Base-by-base conservation (phyloP, 2,113 vertebrate species). In the Apus apus region DNA sequence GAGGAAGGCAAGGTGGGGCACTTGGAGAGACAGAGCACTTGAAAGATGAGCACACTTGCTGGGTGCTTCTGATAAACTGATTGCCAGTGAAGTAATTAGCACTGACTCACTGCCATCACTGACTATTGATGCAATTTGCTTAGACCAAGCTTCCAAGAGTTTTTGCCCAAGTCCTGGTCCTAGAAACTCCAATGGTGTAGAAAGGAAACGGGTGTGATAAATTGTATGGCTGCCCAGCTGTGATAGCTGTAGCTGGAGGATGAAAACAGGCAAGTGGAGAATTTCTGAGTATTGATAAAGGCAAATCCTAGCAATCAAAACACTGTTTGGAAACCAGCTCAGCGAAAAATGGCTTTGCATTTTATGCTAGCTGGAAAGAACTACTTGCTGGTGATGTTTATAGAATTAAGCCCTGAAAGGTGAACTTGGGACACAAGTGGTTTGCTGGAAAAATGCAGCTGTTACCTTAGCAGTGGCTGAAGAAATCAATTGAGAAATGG, bases 51-150 rank as follows among this genome's bases (percentile, higher is more conserved):
- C 61, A 48, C 34, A 6, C 38, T 56, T 65, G 38, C 78, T 75
- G 56, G 13, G 40, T 94, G 68, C 54, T 93, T 58, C 62, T 85
- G 95, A 88, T 90, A 90, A 94, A 89, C 43, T 60, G 64, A 76
- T 51, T 51, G 68, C 51, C 80, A 85, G 65, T 53, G 38, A 76
- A 38, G 48, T 85, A 87, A 89, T 88, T 81, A 82, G 38, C 32
- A 22, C 27, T 75, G 83, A 43, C 66, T 67, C 6, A 0, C 29
- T 60, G 68, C 81, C 65, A 27, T 79, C 4, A 0, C 75, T 18
- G 58, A 50, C 18, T 13, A 60, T 51, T 71, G 77, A 32, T 89
- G 50, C 48, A 34, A 26, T 65, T 72, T 67, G 32, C 71, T 79
- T 87, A 61, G 60, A 66, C 74, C 15, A 18, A 45, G 48, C 46